Percentiles rank a stretch among this genome's conserved stretches.
These are phyloP conservation scores for Dicycla oo DNA, from an alignment of 2,888 invertebrate species.

Conservation along the genomic window DNA sequence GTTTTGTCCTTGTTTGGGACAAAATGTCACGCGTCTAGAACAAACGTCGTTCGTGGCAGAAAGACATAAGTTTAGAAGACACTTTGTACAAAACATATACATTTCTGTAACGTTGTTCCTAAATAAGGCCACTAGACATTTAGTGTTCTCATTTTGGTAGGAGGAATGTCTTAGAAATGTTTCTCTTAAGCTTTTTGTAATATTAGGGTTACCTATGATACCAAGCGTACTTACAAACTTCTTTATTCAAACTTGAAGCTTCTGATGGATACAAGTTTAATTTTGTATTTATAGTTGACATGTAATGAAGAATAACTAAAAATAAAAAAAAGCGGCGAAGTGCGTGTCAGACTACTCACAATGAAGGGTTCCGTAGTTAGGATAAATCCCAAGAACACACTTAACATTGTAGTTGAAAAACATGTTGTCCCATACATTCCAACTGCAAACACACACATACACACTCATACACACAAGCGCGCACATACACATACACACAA, in stretches of 20 bases:
- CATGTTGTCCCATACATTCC: no score
- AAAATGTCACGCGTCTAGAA: neutral
- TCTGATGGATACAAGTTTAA: neutral
- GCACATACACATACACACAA: no score
- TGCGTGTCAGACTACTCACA: no score
- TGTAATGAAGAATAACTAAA: no score
- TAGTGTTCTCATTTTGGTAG: conserved; percentile 7
- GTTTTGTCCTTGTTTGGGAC: neutral
- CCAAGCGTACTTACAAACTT: neutral
- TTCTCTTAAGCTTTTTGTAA: conserved; percentile 12
- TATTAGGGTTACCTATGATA: neutral
- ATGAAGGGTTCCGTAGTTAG: no score
- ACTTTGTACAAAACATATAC: conserved; percentile 19
- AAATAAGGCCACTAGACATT: conserved; percentile 26
- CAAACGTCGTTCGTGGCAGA: neutral
- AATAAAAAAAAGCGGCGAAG: no score
- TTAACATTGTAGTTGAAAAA: no score
- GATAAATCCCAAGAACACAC: no score
- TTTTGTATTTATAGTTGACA: no score
- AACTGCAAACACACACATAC: no score
- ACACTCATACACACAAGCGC: no score
- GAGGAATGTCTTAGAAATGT: conserved; percentile 1
- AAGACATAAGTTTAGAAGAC: neutral
- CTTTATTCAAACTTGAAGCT: neutral
- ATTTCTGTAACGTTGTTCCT: conserved; percentile 24